Conservation (phyloP, 1,140 invertebrate genomes). For the Drosophila biarmipes region DNA sequence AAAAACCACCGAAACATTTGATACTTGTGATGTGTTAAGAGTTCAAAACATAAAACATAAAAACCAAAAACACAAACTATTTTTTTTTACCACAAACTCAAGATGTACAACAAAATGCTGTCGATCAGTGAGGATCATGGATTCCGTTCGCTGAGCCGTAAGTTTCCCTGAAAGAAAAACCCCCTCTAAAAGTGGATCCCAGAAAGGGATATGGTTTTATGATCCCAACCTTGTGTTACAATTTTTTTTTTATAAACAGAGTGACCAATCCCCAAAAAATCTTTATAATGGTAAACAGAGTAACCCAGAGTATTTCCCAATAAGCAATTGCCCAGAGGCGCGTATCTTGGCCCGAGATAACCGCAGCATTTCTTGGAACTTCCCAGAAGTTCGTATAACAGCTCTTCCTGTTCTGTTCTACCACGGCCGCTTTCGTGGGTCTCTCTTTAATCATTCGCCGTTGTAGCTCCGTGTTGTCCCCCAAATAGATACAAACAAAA, state of each 20-base stretch:
- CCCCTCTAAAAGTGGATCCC: too few relatives aligned
- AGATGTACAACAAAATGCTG: constrained; percentile 83
- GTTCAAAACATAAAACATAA: constrained; percentile 18
- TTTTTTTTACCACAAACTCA: constrained; percentile 30
- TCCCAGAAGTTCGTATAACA: constrained; percentile 24
- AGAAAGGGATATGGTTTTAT: not conserved
- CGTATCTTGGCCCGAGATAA: constrained; percentile 42
- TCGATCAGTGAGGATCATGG: constrained; percentile 84
- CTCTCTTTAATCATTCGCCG: constrained; percentile 69
- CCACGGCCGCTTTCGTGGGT: constrained; percentile 8
- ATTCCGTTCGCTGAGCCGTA: constrained; percentile 84
- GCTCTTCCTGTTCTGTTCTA: constrained; percentile 13
- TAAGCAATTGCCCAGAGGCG: constrained; percentile 24
- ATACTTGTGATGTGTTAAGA: constrained; percentile 46
- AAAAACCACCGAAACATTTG: constrained; percentile 30
- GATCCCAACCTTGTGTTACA: not conserved
- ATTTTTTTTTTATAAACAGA: not conserved
- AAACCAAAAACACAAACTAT: constrained; percentile 15
- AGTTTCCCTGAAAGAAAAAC: constrained; percentile 44
- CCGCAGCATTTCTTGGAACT: constrained; percentile 62
- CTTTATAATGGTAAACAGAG: not conserved
- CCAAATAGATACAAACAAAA: constrained; percentile 39
- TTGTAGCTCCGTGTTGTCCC: constrained; percentile 20
- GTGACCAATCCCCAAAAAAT: not conserved
- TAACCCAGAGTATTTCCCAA: constrained; percentile 15